Evolutionary conservation across 2,797 vertebrate genomes (phyloP).

Genomic region (Tapera naevia): DNA sequence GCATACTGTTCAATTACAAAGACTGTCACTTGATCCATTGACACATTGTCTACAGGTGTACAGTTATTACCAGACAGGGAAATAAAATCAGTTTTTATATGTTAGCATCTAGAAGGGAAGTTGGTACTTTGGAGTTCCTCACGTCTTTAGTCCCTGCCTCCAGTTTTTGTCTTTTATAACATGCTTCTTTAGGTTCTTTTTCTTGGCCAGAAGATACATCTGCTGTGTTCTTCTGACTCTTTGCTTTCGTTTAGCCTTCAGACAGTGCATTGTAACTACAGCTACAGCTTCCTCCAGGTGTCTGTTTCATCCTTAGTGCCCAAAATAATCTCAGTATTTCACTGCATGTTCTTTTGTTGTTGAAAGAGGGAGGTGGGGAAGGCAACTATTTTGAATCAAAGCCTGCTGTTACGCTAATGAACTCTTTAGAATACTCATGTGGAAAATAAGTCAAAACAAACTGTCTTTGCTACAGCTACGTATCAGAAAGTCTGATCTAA

Average conservation of each 20-base stretch:
- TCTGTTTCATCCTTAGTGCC: neutral
- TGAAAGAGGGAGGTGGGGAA: neutral
- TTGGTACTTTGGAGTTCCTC: neutral
- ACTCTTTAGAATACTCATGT: neutral
- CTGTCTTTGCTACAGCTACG: neutral
- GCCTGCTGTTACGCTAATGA: neutral
- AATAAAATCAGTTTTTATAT: neutral
- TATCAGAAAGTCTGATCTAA: neutral
- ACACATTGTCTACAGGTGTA: neutral
- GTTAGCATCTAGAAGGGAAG: neutral
- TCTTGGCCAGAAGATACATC: neutral
- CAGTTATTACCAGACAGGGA: neutral
- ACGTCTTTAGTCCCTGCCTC: neutral
- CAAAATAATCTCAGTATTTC: too few relatives aligned
- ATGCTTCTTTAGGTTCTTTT: neutral
- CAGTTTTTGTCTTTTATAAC: neutral
- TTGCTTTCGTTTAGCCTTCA: neutral
- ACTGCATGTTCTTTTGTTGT: neutral
- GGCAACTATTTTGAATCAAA: neutral
- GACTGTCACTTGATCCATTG: neutral
- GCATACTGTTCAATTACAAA: neutral
- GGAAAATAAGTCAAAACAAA: neutral
- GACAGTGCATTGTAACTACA: neutral
- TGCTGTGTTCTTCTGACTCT: neutral
- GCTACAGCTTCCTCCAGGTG: neutral